A percentile compares a stretch with the other conserved stretches of the same genome.
Evolutionary conservation across 2,797 vertebrate species (phyloP).

Genomic region (Crenichthys baileyi): DNA sequence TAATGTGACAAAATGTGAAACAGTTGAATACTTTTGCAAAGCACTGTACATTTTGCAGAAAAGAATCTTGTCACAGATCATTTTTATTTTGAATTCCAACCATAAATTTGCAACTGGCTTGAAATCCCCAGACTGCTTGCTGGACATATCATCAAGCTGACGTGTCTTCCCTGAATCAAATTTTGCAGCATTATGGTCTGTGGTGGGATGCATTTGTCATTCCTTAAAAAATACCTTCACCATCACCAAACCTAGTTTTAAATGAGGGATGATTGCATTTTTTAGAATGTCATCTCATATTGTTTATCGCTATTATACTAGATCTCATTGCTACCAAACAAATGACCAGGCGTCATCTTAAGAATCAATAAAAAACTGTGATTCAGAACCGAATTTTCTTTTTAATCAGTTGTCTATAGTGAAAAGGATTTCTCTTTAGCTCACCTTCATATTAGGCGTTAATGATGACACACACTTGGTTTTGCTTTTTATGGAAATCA

Average conservation of each 20-base stretch:
- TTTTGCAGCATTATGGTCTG: constrained; percentile 1
- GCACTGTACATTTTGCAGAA: not conserved
- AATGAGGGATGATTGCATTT: not conserved
- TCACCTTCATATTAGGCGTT: not conserved
- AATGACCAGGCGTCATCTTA: not conserved
- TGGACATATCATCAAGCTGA: not conserved
- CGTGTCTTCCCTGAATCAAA: not conserved
- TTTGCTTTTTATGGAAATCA: not conserved
- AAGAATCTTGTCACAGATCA: not conserved
- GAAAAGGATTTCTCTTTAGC: not conserved
- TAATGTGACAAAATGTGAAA: not conserved
- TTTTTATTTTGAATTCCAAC: not conserved
- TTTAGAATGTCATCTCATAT: not conserved
- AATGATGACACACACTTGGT: not conserved
- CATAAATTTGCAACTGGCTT: not conserved
- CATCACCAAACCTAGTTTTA: not conserved
- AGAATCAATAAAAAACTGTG: not conserved
- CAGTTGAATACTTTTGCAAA: not conserved
- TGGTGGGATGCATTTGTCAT: not conserved
- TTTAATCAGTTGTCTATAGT: not conserved
- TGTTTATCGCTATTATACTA: not conserved
- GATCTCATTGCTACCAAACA: not conserved
- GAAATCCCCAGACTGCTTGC: not conserved
- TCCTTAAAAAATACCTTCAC: constrained; percentile 7
- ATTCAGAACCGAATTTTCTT: not conserved